These are phyloP conservation scores for Leptinotarsa juncta DNA, from an alignment of 2,888 invertebrate species.

Conservation along the genomic window DNA sequence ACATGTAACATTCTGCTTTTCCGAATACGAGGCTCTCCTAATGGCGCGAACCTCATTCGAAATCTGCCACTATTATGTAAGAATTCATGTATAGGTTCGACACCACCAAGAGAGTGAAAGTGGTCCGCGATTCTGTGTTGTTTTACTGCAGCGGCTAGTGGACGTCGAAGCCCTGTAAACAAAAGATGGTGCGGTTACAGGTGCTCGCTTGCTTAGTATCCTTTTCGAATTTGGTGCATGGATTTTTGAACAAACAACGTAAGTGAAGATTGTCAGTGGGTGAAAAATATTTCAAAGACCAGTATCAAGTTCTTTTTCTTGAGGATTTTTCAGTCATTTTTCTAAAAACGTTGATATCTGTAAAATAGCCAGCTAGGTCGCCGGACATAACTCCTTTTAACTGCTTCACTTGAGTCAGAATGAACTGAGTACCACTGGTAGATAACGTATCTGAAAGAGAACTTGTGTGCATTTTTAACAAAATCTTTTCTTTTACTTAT, in stretches of 20 bases:
- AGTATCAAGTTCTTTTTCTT: neutral
- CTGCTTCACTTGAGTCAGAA: no score
- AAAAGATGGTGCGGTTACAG: constrained; percentile 53
- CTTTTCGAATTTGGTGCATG: constrained; percentile 46
- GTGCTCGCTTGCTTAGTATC: constrained; percentile 48
- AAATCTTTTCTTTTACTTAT: no score
- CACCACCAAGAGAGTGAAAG: constrained; percentile 54
- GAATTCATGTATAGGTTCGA: neutral
- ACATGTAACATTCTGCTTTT: neutral
- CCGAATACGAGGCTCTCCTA: neutral
- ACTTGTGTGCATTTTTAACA: no score
- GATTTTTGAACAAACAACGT: constrained; percentile 57
- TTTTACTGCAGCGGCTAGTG: constrained; percentile 32
- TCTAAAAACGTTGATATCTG: no score
- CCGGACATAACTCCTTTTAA: no score
- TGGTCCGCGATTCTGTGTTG: constrained; percentile 34
- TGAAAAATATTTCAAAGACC: no score
- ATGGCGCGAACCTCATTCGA: neutral
- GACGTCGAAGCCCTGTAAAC: constrained; percentile 31
- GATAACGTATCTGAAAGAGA: no score
- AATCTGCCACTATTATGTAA: constrained; percentile 16
- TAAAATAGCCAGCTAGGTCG: no score
- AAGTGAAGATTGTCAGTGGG: constrained; percentile 41
- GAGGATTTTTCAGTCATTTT: neutral
- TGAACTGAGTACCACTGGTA: no score